Evolutionary conservation across 1,140 invertebrate genomes (phyloP).

Genomic region (Cardiocondyla obscurior): DNA sequence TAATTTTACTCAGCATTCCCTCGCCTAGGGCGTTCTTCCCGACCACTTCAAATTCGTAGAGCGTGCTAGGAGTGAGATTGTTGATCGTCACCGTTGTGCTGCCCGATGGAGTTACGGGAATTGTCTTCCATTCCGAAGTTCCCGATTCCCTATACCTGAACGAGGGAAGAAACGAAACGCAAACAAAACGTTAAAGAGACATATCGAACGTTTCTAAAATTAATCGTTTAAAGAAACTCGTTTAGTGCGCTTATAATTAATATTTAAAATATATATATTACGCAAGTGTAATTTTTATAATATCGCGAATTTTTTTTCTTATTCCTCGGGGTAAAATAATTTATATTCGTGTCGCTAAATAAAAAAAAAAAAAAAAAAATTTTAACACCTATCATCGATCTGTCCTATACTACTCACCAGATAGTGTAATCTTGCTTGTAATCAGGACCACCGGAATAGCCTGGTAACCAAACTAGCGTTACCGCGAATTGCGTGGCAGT

Average conservation of each 20-base stretch:
- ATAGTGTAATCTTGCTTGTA: constrained; percentile 97
- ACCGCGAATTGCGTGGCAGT: constrained; percentile 95
- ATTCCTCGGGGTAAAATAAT: background rate
- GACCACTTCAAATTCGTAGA: constrained; percentile 98
- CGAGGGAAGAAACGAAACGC: background rate
- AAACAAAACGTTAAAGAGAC: background rate
- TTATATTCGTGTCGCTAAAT: background rate
- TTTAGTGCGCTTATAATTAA: background rate
- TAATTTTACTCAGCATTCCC: constrained; percentile 96
- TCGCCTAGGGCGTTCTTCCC: constrained; percentile 97
- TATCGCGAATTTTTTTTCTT: background rate
- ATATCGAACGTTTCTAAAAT: background rate
- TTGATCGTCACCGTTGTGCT: constrained; percentile 96
- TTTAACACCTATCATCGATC: constrained; percentile 4
- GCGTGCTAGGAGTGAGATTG: constrained; percentile 93
- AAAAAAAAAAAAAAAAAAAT: background rate
- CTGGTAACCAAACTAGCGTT: constrained; percentile 95
- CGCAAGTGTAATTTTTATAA: background rate
- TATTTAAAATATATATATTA: background rate
- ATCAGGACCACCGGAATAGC: constrained; percentile 96
- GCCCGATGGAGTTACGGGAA: constrained; percentile 95
- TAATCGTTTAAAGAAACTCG: background rate
- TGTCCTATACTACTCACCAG: constrained; percentile 85
- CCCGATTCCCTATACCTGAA: constrained; percentile 91
- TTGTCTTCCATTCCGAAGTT: constrained; percentile 94